phyloP scores from a whole-genome alignment of 1,140 invertebrate species.

The Apis cerana region DNA sequence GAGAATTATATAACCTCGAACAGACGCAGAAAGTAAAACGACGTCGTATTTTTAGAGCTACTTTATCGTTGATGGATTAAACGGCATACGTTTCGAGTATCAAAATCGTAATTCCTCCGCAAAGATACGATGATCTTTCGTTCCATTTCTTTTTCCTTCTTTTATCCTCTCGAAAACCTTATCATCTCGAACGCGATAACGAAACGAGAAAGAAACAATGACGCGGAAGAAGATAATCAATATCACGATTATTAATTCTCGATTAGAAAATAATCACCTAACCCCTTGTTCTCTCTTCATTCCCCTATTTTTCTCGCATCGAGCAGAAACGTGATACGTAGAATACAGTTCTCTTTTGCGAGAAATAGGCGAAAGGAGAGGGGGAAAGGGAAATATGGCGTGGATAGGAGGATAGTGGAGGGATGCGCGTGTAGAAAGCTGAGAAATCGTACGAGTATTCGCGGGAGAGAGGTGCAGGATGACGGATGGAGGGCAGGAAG shows the following conservation, averaged over 20 bases:
- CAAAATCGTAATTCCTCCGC: background rate
- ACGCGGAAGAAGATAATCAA: background rate
- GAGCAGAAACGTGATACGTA: background rate
- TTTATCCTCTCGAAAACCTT: too few relatives aligned
- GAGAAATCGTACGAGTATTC: conserved; percentile 50
- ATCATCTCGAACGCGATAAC: too few relatives aligned
- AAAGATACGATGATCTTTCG: background rate
- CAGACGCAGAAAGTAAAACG: background rate
- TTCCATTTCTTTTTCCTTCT: too few relatives aligned
- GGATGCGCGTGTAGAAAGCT: conserved; percentile 10
- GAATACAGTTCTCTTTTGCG: background rate
- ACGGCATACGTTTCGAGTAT: background rate
- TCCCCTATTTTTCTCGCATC: background rate
- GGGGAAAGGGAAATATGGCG: conserved; percentile 3
- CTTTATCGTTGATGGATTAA: background rate
- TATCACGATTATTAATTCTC: too few relatives aligned
- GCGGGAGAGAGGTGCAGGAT: conserved; percentile 51
- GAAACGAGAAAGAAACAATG: background rate
- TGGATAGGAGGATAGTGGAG: background rate
- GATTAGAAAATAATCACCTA: too few relatives aligned
- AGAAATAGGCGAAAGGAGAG: background rate
- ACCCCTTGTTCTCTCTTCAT: too few relatives aligned
- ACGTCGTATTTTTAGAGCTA: background rate
- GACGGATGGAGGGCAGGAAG: conserved; percentile 69
- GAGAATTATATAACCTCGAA: background rate